These are phyloP conservation scores for Pholis gunnellus DNA, from an alignment of 2,113 vertebrate species.

Conservation along the genomic window DNA sequence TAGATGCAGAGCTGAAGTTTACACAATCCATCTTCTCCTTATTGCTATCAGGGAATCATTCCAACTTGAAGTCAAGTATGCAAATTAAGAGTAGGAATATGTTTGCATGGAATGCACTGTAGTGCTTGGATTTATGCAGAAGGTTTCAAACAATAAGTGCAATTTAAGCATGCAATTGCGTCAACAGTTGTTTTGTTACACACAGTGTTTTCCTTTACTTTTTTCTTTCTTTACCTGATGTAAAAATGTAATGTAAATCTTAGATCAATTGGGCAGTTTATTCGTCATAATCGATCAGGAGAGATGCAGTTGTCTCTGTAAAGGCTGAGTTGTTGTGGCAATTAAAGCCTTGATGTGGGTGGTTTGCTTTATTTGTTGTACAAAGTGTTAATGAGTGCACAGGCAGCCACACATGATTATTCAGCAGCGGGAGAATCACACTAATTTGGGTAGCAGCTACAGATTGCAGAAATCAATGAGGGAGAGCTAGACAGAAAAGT, in stretches of 20 bases:
- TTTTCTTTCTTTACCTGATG: not conserved
- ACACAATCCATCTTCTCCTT: conserved; percentile 17
- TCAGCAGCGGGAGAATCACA: conserved; percentile 65
- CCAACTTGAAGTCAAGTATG: conserved; percentile 10
- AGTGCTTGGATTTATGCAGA: not conserved
- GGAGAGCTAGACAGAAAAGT: conserved; percentile 45
- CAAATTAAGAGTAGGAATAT: not conserved
- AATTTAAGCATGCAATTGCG: fast-evolving
- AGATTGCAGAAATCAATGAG: conserved; percentile 69
- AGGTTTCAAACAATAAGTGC: not conserved
- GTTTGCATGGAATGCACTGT: not conserved
- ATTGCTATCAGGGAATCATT: not conserved
- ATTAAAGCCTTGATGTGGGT: conserved; percentile 70
- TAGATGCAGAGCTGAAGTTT: not conserved
- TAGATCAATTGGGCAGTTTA: conserved; percentile 18
- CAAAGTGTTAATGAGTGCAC: conserved; percentile 75
- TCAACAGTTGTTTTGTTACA: not conserved
- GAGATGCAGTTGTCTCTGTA: conserved; percentile 39
- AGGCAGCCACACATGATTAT: conserved; percentile 67
- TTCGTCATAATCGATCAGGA: conserved; percentile 46
- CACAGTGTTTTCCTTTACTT: conserved; percentile 3
- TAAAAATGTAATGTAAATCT: conserved; percentile 6
- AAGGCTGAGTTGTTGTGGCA: conserved; percentile 43
- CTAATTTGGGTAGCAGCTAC: conserved; percentile 66
- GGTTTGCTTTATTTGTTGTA: conserved; percentile 74